Base-by-base conservation (phyloP, 2,113 vertebrate species). In the Pseudorhombus dupliciocellatus region DNA sequence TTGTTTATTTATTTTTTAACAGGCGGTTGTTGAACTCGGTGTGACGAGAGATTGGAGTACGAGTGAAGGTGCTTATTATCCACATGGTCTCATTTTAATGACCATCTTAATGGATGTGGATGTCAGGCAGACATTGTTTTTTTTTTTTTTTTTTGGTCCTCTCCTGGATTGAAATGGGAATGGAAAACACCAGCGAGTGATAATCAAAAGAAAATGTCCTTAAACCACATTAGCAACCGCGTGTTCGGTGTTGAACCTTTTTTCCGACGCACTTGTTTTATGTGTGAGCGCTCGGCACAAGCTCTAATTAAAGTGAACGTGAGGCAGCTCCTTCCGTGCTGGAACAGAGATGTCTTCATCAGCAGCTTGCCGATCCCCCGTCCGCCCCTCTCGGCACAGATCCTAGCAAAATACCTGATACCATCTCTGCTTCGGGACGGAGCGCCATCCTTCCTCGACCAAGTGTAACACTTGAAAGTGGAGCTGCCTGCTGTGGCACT, bases 271-370 rank as follows among this genome's bases (percentile, higher is more conserved):
- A 53, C 51, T 30, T 21, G 56, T 75, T 70, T 76, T 74, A 54
- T 65, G 60, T 77, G 53, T 30, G 67, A 66, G 70, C 50, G 50
- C 26, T 70, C 14, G 11, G 79, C 53, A 56, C 58, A 53, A 12
- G 40, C 84, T 73, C 83, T 89, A 89, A 91, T 92, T 90, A 92
- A 90, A 85, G 80, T 28, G 61, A 88, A 68, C 66, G 44, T 51
- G 52, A 61, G 79, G 88, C 82, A 16, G 72, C 61, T 78, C 26
- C 69, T 50, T 83, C 80, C 86, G 15, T 51, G 64, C 85, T 64
- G 40, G 70, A 80, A 62, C 66, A 57, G 75, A 85, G 76, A 84
- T 24, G 51, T 81, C 79, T 83, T 77, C 70, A 77, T 73, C 74
- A 64, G 70, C 64, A 11, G 79, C 64, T 68, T 42, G 70, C 86